Evolutionary conservation across 2,797 vertebrate species (phyloP).

Genomic region (Enteromius fasciolatus): DNA sequence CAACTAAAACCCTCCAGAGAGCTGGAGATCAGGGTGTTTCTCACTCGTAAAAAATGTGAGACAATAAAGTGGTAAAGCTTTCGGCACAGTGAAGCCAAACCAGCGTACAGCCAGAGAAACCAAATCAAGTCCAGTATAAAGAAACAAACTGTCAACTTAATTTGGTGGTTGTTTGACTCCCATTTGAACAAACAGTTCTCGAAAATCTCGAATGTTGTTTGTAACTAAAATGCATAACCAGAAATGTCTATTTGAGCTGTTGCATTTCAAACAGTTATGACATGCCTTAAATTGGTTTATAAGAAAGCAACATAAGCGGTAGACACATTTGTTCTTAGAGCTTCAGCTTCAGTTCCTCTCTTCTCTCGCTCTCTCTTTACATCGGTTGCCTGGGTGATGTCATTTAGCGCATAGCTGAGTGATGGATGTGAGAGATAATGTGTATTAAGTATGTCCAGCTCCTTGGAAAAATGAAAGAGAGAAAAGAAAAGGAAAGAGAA

Average conservation of each 20-base stretch:
- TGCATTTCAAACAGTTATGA: slow-evolving; percentile 47
- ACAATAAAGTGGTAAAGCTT: slow-evolving; percentile 56
- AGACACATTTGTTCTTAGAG: slow-evolving; percentile 30
- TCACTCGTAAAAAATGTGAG: slow-evolving; percentile 56
- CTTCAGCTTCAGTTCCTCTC: slow-evolving; percentile 34
- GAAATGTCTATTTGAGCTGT: slow-evolving; percentile 28
- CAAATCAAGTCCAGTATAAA: slow-evolving; percentile 54
- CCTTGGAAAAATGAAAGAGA: slow-evolving; percentile 68
- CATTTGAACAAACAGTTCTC: slow-evolving; percentile 52
- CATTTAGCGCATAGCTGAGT: slow-evolving; percentile 81
- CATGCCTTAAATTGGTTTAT: slow-evolving; percentile 44
- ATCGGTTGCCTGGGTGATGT: slow-evolving; percentile 78
- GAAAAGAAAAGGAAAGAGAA: slow-evolving; percentile 39
- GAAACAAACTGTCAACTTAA: slow-evolving; percentile 58
- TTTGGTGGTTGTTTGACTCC: slow-evolving; percentile 46
- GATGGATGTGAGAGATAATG: slow-evolving; percentile 88
- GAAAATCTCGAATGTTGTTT: slow-evolving; percentile 27
- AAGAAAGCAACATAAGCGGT: slow-evolving; percentile 31
- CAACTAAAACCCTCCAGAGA: slow-evolving; percentile 53
- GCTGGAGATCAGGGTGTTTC: slow-evolving; percentile 57
- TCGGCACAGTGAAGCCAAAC: slow-evolving; percentile 50
- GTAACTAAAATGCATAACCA: slow-evolving; percentile 31
- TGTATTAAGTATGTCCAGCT: slow-evolving; percentile 87
- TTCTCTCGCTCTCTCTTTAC: slow-evolving; percentile 69
- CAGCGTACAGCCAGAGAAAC: slow-evolving; percentile 50